Evolutionary conservation across 2,888 invertebrate genomes (phyloP).

Genomic region (Mantis religiosa): DNA sequence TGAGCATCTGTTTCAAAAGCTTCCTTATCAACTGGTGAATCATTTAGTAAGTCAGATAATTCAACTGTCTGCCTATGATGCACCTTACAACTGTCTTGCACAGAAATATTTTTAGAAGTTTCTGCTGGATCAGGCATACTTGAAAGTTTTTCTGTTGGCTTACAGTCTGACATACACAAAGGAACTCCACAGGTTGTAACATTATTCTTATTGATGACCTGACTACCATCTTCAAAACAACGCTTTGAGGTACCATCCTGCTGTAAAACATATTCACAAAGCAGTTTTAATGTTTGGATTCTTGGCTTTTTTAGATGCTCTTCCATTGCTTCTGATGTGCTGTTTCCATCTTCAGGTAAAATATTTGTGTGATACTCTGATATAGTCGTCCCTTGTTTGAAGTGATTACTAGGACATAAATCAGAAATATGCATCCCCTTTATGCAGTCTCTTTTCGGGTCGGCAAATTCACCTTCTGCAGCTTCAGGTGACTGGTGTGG

Average conservation of each 20-base stretch:
- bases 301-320: not conserved
- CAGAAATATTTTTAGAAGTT: not conserved
- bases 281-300: not conserved
- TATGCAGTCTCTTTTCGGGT: no score
- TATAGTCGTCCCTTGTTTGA: not conserved
- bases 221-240: not conserved
- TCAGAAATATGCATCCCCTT: not conserved
- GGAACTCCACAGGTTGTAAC: not conserved
- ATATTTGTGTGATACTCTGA: not conserved
- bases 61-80: no score
- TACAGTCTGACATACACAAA: not conserved
- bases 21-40: not conserved
- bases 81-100: not conserved
- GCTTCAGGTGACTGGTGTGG: not conserved
- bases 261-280: not conserved
- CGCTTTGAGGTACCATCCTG: not conserved
- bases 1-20: not conserved
- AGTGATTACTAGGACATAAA: not conserved
- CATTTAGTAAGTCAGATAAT: not conserved
- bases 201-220: not conserved
- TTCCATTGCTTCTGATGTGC: not conserved
- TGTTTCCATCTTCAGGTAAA: not conserved
- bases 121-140: not conserved
- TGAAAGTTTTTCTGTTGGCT: not conserved
- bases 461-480: no score